Evolutionary conservation across 2,113 vertebrate species (phyloP), one percentile per base, ranked within the genome.

Genomic region (Oxyruncus cristatus): DNA sequence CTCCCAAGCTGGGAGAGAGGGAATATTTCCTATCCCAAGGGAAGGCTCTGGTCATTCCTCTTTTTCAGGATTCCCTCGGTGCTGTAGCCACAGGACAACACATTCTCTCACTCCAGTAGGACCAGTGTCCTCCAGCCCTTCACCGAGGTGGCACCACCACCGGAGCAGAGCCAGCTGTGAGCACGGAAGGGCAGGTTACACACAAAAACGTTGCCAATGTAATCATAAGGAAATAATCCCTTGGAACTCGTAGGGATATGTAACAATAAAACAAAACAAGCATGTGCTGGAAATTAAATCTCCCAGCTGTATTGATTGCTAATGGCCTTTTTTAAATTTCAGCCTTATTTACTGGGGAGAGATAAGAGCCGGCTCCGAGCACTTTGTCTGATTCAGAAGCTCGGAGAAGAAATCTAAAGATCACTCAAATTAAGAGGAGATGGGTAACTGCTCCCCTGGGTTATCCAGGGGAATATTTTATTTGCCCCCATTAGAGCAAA

Each of bases 341-440:
- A 92, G n/a, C 91, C 95, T 95, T 97, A 97, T 97, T 98, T 98
- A 93, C 95, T 77, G 93, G 76, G 92, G 91, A 92, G 93, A 88
- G 95, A 92, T 95, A 78, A 97, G 95, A 97, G 96, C 95, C 79
- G 85, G 53, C 95, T 96, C 89, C 30, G 84, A 96, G 97, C 96
- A 97, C 96, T 97, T 94, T 97, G 97, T 92, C 92, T 83, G 93
- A 70, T 94, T 91, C 97, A 79, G 70, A 94, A 88, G 30, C 93
- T 85, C 33, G 24, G 55, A 84, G 95, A 96, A 97, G 97, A 87
- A 97, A 97, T 92, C 93, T 93, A 44, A 97, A 94, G 95, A 97
- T 97, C 95, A 94, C 96, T 97, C 97, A 97, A 96, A 97, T 97
- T 97, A 97, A 96, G 93, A 97, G 96, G 94, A 93, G 94, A 93